Evolutionary conservation across 2,797 vertebrate genomes (phyloP), one percentile per base, ranked within the genome.

Genomic region (Sciaenops ocellatus): DNA sequence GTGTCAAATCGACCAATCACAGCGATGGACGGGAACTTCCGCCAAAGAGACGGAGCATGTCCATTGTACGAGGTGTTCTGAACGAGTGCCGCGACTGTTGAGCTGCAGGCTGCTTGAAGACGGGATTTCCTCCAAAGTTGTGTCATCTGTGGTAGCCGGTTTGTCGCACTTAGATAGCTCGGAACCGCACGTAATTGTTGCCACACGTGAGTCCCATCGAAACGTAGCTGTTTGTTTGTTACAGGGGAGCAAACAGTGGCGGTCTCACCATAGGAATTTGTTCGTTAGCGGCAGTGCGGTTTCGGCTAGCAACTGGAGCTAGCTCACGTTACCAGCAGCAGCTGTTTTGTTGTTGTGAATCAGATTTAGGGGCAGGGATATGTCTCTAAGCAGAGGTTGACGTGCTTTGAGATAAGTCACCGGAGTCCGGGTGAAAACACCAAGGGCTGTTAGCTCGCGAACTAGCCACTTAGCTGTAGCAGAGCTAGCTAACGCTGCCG

Each of bases 11-110:
- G 20, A 0, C 94, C 94, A 96, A 94, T 94, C 20, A 0, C 0
- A 0, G 0, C 0, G 0, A 22, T 20, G 15, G 52, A 91, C 64
- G 34, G 69, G 81, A 81, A 96, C 94, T 98, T 98, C 97, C 97
- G 96, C 92, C 90, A 88, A 90, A 76, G 67, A 76, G 84, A 85
- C 83, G 5, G 87, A 92, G 90, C 92, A 89, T 91, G 94, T 94
- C 92, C 85, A 92, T 94, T 93, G 93, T 91, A 93, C 83, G 78
- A 80, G 80, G 78, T 85, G 79, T 89, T 79, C 83, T 66, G 81
- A 84, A 75, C 85, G 80, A 90, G 79, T 85, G 15, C 84, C 78
- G 89, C 89, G 87, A 44, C 88, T 73, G 78, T 89, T 61, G 63
- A 63, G 59, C 9, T 42, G 73, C 38, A 2, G 61, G 26, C 62